Conservation (phyloP, 2,888 invertebrate genomes). For the Andrena haemorrhoa region DNA sequence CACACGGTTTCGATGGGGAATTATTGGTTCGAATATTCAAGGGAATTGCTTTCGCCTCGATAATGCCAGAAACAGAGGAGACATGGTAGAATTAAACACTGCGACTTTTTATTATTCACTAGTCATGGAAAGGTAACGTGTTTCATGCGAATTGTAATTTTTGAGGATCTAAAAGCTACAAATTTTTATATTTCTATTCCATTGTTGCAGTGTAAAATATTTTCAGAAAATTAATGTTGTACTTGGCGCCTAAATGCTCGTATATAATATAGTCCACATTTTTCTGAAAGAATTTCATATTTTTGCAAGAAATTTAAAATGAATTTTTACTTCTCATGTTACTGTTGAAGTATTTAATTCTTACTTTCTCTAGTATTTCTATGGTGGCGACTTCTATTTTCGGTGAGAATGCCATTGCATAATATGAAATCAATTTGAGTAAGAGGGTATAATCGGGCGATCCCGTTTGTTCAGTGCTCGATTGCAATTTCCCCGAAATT, state of each 20-base stretch:
- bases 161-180: no score
- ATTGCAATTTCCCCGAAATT: constrained; percentile 32
- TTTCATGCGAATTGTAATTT: not conserved
- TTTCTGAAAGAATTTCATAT: no score
- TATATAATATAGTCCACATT: no score
- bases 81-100: constrained; percentile 12
- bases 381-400: not conserved
- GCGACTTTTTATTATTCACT: not conserved
- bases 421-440: not conserved
- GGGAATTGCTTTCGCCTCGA: constrained; percentile 48
- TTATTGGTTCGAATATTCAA: constrained; percentile 43
- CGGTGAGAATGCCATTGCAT: not conserved
- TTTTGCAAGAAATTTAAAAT: no score
- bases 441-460: constrained; percentile 5
- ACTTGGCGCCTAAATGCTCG: no score
- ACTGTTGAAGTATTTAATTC: not conserved
- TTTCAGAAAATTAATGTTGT: no score
- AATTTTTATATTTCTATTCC: no score
- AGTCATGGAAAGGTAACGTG: not conserved
- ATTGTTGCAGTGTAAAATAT: no score
- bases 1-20: constrained; percentile 44
- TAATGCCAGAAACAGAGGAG: constrained; percentile 35
- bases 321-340: not conserved
- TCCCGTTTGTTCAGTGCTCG: constrained; percentile 1
- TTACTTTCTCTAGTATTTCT: not conserved